Percentiles rank a stretch among this genome's conserved stretches.
These are phyloP conservation scores for Sphinx pinastri DNA, from an alignment of 2,888 invertebrate genomes.

Conservation along the genomic window DNA sequence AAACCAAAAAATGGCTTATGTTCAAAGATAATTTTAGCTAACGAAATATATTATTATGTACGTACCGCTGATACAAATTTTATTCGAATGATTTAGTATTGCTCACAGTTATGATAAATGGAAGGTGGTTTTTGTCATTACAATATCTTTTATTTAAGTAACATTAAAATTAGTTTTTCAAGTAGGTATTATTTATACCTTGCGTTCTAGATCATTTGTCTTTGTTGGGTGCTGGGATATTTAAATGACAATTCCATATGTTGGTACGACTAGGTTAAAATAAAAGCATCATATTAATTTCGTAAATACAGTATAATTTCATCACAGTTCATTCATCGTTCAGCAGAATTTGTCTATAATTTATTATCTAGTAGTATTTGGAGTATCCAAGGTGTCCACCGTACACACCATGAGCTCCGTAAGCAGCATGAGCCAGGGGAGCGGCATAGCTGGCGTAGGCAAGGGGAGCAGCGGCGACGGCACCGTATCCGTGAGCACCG, in stretches of 20 bases:
- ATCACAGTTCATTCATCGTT: constrained; percentile 46
- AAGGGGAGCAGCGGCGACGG: constrained; percentile 40
- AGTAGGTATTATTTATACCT: too few relatives aligned
- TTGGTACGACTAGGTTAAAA: neutral
- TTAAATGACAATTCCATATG: neutral
- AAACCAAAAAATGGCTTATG: too few relatives aligned
- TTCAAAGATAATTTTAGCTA: too few relatives aligned
- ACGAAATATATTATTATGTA: too few relatives aligned
- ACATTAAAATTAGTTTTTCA: too few relatives aligned
- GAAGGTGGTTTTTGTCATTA: too few relatives aligned
- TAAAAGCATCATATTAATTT: neutral
- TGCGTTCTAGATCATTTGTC: too few relatives aligned
- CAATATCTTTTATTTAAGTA: too few relatives aligned
- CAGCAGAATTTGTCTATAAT: constrained; percentile 29
- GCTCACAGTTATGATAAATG: too few relatives aligned
- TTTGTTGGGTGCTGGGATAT: too few relatives aligned
- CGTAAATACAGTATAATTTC: constrained; percentile 35
- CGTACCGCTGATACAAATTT: too few relatives aligned
- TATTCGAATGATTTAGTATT: too few relatives aligned
- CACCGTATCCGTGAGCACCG: constrained; percentile 29
- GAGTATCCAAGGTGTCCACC: constrained; percentile 54
- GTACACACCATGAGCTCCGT: constrained; percentile 54
- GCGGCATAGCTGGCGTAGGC: constrained; percentile 42
- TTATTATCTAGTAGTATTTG: constrained; percentile 43
- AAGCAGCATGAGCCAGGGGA: constrained; percentile 43